Base-by-base conservation (phyloP, 2,113 vertebrate genomes). In the Panurus biarmicus region DNA sequence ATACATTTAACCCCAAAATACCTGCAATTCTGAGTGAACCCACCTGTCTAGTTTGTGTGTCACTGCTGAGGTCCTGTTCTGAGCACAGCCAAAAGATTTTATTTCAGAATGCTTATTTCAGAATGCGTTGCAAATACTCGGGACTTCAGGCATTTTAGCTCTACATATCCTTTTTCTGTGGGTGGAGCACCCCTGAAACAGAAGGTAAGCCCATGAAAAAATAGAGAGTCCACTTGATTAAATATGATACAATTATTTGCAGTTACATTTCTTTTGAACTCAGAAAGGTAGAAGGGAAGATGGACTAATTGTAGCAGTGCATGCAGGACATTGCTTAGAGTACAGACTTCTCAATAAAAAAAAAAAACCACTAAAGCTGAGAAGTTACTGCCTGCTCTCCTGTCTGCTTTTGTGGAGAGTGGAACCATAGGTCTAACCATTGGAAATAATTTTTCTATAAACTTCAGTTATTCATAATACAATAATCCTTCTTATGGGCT, bases 381-480 rank as follows among this genome's bases (percentile, higher is more conserved):
- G 57, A 72, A 57, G 48, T 78, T 67, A 78, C 53, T 69, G 84
- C 45, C 73, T 85, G 54, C 53, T 92, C 87, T 83, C 81, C 83
- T 6, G 5, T 71, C 61, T 95, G 76, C n/a, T 92, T 86, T 95
- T 81, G 40, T 81, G 80, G n/a, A 47, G 70, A 61, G 31, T 78
- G 61, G n/a, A 94, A 78, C 50, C 0, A 0, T 11, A 77, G 64
- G 38, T 77, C 61, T 84, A 74, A 81, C 36, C 25, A 33, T 13
- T 94, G 80, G 92, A 96, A 96, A 89, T 40, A 78, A 31, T 51
- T 80, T 80, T 86, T 78, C 90, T 93, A 65, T 87, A 93, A 94
- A 87, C 48, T 81, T 75, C 28, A 50, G 86, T 77, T 86, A 93
- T 73, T 92, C 1, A 1, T 88, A 93, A 84, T 93, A 85, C 65